phyloP scores from a whole-genome alignment of 2,888 invertebrate genomes.

The Hemithea aestivaria region DNA sequence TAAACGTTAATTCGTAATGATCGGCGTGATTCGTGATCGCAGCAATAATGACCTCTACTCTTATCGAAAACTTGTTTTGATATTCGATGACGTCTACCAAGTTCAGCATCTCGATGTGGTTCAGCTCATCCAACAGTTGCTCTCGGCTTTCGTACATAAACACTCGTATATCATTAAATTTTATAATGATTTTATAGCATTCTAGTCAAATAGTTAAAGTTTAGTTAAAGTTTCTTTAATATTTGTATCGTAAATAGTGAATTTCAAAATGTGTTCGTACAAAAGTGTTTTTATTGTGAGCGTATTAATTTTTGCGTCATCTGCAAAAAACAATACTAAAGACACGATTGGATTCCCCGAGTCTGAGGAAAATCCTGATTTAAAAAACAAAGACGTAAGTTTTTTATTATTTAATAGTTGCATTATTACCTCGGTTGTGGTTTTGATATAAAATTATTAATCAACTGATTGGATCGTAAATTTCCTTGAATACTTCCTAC shows the following conservation, averaged over 20 bases:
- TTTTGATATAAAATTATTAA: too few species aligned
- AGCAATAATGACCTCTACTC: conserved; percentile 24
- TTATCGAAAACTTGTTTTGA: conserved; percentile 53
- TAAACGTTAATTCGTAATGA: not conserved
- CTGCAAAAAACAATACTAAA: conserved; percentile 33
- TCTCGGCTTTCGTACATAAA: conserved; percentile 30
- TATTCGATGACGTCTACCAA: conserved; percentile 40
- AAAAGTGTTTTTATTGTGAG: conserved; percentile 30
- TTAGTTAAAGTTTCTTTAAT: not conserved
- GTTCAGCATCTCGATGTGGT: conserved; percentile 31
- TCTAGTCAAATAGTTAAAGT: conserved; percentile 18
- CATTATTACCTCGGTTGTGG: too few species aligned
- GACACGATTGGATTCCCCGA: conserved; percentile 66
- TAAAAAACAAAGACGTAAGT: conserved; percentile 62
- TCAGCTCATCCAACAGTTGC: conserved; percentile 29
- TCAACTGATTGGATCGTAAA: too few species aligned
- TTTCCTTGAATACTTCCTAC: too few species aligned
- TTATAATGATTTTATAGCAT: not conserved
- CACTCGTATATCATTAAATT: conserved; percentile 17
- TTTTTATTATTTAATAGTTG: not conserved
- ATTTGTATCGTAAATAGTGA: not conserved
- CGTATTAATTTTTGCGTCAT: conserved; percentile 32
- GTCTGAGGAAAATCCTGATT: conserved; percentile 51
- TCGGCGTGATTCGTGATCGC: not conserved
- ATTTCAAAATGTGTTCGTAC: conserved; percentile 4